Evolutionary conservation across 1,140 invertebrate species (phyloP), one percentile per base, ranked within the genome.

Genomic region (Ceratitis capitata): DNA sequence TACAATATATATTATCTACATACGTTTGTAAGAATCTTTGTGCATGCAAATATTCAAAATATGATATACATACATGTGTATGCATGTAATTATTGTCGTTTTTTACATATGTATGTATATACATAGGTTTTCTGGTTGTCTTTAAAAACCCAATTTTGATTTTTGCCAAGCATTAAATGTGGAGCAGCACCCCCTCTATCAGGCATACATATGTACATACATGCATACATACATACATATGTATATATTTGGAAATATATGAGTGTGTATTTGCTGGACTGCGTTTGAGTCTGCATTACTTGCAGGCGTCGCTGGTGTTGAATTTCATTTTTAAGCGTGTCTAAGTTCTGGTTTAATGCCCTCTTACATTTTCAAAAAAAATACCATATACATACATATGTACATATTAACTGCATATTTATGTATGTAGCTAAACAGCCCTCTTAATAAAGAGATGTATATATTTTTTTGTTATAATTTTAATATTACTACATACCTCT

Each of bases 281-380:
- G 69, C 23, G 3, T n/a, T 12, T n/a, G 32, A 47, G 32, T 39
- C 35, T 42, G 23, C 23, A 39, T 42, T 26, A 39, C 39, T 35
- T 78, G 42, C 42, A 78, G 69, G 16, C 69, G 69, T 78, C 45
- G n/a, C 7, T 78, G 69, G 69, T 78, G 12, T 78, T 78, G 69
- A 78, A 78, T 78, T 78, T 78, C 35, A 47, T 26, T 78, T 78
- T 78, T 45, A 78, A 78, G 69, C 69, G 69, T 78, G 69, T 78
- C 69, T 78, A 78, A 78, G 69, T 12, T 39, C 69, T 6, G 69
- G 69, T 78, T 78, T 78, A 78, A 78, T 78, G 69, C 69, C 69
- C 69, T n/a, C 69, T 78, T 32, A 10, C 26, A 23, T 64, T 61
- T 14, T 45, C n/a, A n/a, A n/a, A n/a, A n/a, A n/a, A n/a, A n/a